Evolutionary conservation across 2,797 vertebrate genomes (phyloP).

Genomic region (Lithobates sylvaticus): DNA sequence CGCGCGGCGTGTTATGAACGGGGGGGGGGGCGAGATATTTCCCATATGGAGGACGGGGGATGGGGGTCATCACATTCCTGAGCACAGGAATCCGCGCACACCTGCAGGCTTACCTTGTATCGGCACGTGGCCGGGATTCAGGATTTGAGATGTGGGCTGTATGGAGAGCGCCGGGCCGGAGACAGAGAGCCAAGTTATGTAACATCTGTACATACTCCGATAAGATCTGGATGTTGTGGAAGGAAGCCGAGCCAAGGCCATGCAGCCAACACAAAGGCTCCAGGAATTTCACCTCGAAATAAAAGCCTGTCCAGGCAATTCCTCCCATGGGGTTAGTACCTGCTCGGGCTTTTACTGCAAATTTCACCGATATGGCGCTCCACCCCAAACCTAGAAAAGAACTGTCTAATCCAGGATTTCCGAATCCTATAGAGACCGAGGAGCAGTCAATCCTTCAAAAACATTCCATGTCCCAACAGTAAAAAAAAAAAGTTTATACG

Average conservation of each 20-base stretch:
- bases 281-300: too few relatives aligned
- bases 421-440: too few relatives aligned
- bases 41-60: neutral
- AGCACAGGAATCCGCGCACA: slow-evolving; percentile 4
- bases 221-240: neutral
- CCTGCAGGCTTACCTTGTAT: slow-evolving; percentile 7
- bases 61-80: neutral
- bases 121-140: neutral
- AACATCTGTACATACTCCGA: neutral
- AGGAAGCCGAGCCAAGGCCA: neutral
- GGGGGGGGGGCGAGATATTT: neutral
- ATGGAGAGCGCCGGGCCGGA: neutral
- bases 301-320: too few relatives aligned
- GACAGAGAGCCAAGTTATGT: neutral
- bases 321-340: too few relatives aligned
- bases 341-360: too few relatives aligned
- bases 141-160: neutral
- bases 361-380: too few relatives aligned
- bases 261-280: neutral
- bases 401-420: too few relatives aligned
- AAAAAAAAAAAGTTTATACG: too few relatives aligned
- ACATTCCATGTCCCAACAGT: too few relatives aligned
- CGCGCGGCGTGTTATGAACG: slow-evolving; percentile 6
- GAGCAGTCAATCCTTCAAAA: too few relatives aligned
- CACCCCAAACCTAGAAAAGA: too few relatives aligned